Conservation (phyloP, 2,797 vertebrate species). For the Eremophila alpestris region DNA sequence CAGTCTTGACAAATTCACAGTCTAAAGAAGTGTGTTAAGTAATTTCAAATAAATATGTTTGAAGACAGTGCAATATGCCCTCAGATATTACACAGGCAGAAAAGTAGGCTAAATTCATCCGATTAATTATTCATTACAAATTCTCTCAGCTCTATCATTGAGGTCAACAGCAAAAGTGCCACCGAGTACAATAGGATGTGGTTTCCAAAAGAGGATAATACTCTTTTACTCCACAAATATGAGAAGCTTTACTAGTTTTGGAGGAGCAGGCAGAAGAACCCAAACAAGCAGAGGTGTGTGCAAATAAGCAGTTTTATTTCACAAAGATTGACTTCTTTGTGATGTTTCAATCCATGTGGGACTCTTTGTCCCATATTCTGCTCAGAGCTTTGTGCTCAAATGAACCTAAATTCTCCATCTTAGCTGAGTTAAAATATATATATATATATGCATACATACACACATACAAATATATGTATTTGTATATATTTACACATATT, state of each 20-base stretch:
- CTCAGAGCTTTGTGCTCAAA: slow-evolving; percentile 12
- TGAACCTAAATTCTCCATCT: slow-evolving; percentile 2
- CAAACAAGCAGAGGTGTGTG: slow-evolving; percentile 8
- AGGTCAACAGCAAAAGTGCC: slow-evolving; percentile 51
- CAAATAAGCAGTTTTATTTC: slow-evolving; percentile 18
- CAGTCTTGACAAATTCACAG: background rate
- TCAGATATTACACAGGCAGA: slow-evolving; percentile 53
- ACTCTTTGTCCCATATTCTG: slow-evolving; percentile 28
- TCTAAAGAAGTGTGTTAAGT: slow-evolving; percentile 36
- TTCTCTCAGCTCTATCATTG: slow-evolving; percentile 45
- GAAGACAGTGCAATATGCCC: slow-evolving; percentile 38
- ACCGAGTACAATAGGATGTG: background rate
- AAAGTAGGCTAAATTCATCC: slow-evolving; percentile 66
- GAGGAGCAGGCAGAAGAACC: slow-evolving; percentile 43
- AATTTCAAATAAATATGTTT: slow-evolving; percentile 56
- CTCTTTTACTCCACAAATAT: background rate
- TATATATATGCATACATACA: background rate
- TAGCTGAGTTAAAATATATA: background rate
- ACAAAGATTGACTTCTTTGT: background rate
- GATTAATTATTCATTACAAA: slow-evolving; percentile 69
- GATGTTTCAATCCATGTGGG: background rate
- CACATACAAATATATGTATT: background rate
- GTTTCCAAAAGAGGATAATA: background rate
- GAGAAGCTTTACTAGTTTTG: background rate
- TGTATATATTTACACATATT: background rate